Evolutionary conservation across 2,888 invertebrate species (phyloP).

Genomic region (Eudasyphora cyanicolor): DNA sequence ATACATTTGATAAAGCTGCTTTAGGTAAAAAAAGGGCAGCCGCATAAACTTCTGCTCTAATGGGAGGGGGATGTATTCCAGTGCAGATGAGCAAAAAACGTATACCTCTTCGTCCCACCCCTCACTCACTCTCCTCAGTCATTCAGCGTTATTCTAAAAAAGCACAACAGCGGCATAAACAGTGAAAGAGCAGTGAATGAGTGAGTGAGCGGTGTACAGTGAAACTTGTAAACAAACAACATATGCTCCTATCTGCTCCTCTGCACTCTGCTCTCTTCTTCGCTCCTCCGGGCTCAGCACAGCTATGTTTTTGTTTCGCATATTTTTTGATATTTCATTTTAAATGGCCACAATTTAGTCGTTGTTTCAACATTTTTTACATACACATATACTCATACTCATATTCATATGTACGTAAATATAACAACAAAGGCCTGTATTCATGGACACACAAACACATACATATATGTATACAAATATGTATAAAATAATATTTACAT

Average conservation of each 20-base stretch:
- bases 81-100: constrained; percentile 5
- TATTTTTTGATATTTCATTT: constrained; percentile 52
- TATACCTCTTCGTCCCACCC: background rate
- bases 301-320: constrained; percentile 26
- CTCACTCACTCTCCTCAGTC: background rate
- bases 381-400: constrained; percentile 21
- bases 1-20: constrained; percentile 51
- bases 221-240: constrained; percentile 51
- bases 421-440: background rate
- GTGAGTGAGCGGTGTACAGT: background rate
- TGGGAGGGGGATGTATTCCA: background rate
- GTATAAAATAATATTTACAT: constrained; percentile 48
- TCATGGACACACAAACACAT: background rate
- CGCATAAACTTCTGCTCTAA: constrained; percentile 3
- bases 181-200: constrained; percentile 1
- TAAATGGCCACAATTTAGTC: constrained; percentile 61
- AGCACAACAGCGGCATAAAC: background rate
- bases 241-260: constrained; percentile 43
- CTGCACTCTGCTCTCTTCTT: too few relatives aligned
- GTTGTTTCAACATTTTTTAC: constrained; percentile 45
- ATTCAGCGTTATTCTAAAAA: background rate
- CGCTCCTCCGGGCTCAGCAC: background rate
- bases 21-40: constrained; percentile 24
- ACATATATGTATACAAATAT: too few relatives aligned
- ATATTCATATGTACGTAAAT: background rate